Evolutionary conservation across 2,113 vertebrate species (phyloP).

Genomic region (Odontesthes bonariensis): DNA sequence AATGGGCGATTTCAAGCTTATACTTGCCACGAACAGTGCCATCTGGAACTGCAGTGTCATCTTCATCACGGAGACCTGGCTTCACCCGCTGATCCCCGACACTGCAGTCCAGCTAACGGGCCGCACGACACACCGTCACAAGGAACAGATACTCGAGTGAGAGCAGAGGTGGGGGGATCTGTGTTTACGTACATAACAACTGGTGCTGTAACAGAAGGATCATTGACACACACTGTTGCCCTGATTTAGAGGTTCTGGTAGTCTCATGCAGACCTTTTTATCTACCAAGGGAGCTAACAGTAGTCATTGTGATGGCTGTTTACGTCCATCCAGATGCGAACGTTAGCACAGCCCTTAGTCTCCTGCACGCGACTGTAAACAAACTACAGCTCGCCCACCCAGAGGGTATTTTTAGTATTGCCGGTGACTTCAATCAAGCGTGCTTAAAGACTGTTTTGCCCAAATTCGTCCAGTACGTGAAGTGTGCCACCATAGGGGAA

Average conservation of each 20-base stretch:
- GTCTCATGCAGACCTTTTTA: too few species aligned
- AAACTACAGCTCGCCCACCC: background rate
- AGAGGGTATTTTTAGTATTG: background rate
- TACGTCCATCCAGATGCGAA: background rate
- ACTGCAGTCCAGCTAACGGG: background rate
- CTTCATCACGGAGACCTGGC: too few species aligned
- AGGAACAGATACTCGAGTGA: background rate
- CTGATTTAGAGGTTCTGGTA: background rate
- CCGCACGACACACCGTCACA: background rate
- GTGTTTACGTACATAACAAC: background rate
- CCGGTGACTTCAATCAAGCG: background rate
- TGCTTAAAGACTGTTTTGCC: background rate
- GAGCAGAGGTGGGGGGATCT: background rate
- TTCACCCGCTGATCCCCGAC: background rate
- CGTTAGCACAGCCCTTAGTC: background rate
- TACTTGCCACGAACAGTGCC: too few species aligned
- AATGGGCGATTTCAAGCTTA: background rate
- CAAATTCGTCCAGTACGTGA: background rate
- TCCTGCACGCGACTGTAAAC: background rate
- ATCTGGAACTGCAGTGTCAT: too few species aligned
- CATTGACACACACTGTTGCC: background rate
- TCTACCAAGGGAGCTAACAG: background rate
- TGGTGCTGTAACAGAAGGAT: background rate
- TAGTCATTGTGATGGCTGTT: background rate
- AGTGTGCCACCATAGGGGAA: background rate